phyloP scores from a whole-genome alignment of 2,113 vertebrate species.

The Aphelocoma coerulescens region DNA sequence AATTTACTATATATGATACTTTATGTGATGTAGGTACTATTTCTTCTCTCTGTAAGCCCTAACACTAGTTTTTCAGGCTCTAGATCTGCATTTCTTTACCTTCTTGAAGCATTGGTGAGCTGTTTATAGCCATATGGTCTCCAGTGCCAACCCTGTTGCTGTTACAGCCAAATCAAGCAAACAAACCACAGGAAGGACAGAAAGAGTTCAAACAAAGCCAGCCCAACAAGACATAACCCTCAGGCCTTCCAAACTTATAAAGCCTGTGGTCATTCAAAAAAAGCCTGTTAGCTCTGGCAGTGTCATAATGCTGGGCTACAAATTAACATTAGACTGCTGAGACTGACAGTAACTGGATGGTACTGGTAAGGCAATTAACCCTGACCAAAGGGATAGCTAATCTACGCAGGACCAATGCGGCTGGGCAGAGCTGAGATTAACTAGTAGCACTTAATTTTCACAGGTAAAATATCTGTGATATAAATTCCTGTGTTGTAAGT shows the following conservation, averaged over 20 bases:
- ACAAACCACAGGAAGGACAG: neutral
- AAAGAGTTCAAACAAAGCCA: neutral
- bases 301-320: neutral
- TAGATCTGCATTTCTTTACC: neutral
- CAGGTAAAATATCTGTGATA: neutral
- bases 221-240: fast-evolving
- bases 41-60: neutral
- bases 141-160: neutral
- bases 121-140: neutral
- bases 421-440: neutral
- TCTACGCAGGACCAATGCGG: neutral
- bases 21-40: neutral
- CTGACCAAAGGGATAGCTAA: neutral
- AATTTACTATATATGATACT: neutral
- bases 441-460: neutral
- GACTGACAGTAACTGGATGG: neutral
- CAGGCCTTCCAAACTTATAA: neutral
- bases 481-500: neutral
- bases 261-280: neutral
- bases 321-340: neutral
- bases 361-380: neutral
- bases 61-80: neutral
- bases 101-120: neutral
- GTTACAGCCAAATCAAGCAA: neutral
- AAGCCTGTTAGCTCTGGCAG: neutral